phyloP scores from a whole-genome alignment of 2,888 invertebrate species.

The Parochlus steinenii region DNA sequence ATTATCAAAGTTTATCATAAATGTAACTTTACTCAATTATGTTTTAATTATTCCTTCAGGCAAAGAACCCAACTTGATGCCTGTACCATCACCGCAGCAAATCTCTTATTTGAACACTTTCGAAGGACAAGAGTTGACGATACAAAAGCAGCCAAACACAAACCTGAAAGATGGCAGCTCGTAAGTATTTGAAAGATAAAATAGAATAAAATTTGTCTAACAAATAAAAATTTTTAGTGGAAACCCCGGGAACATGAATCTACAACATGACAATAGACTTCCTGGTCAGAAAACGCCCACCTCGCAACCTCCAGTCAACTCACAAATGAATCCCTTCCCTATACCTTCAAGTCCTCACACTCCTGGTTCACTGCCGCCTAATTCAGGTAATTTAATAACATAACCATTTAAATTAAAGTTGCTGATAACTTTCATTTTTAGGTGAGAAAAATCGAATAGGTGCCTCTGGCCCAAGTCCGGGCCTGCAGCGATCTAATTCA shows the following conservation, averaged over 20 bases:
- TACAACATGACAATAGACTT: constrained; percentile 25
- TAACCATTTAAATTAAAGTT: constrained; percentile 3
- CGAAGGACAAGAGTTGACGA: constrained; percentile 90
- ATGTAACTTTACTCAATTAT: background rate
- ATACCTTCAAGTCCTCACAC: constrained; percentile 34
- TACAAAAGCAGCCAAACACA: constrained; percentile 89
- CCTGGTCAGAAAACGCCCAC: constrained; percentile 19
- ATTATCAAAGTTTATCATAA: background rate
- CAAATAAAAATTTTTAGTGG: constrained; percentile 20
- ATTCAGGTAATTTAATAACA: constrained; percentile 10
- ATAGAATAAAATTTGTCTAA: background rate
- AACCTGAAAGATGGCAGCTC: constrained; percentile 58
- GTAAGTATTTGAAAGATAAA: constrained; percentile 35
- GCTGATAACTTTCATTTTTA: constrained; percentile 15
- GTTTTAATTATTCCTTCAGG: constrained; percentile 20
- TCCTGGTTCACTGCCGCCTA: constrained; percentile 17
- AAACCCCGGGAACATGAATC: constrained; percentile 15
- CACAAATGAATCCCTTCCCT: constrained; percentile 23
- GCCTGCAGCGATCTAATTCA: constrained; percentile 15
- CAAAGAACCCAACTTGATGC: constrained; percentile 84
- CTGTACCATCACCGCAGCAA: constrained; percentile 91
- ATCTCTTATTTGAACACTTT: constrained; percentile 90
- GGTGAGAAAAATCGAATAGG: constrained; percentile 30
- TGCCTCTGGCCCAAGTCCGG: constrained; percentile 29
- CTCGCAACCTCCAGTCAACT: constrained; percentile 8